phyloP scores from a whole-genome alignment of 2,113 vertebrate species.

The Bufo gargarizans region DNA sequence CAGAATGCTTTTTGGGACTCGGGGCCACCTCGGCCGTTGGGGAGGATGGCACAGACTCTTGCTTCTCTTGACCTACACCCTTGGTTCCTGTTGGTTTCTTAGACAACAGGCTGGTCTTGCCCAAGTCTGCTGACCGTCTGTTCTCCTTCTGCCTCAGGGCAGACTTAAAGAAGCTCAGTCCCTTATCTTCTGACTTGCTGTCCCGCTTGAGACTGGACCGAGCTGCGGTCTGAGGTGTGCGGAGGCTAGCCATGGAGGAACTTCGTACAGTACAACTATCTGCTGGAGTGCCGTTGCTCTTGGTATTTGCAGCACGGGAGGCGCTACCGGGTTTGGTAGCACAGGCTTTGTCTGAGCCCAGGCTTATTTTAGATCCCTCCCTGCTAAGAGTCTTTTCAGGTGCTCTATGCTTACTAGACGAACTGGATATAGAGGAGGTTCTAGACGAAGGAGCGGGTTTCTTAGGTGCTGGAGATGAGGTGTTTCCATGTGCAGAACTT shows the following conservation, averaged over 20 bases:
- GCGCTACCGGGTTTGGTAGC: conserved; percentile 68
- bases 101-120: conserved; percentile 84
- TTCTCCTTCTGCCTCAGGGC: conserved; percentile 94
- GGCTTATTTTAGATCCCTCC: conserved; percentile 84
- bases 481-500: conserved; percentile 70
- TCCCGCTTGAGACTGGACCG: conserved; percentile 81
- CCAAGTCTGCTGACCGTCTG: conserved; percentile 89
- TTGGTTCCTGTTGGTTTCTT: conserved; percentile 82
- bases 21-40: conserved; percentile 73
- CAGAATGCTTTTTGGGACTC: conserved; percentile 82
- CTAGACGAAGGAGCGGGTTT: conserved; percentile 67
- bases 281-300: conserved; percentile 65
- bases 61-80: conserved; percentile 64
- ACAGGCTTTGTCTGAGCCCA: conserved; percentile 75
- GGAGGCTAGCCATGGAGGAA: conserved; percentile 91
- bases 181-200: conserved; percentile 94
- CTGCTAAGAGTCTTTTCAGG: conserved; percentile 83
- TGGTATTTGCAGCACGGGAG: conserved; percentile 72
- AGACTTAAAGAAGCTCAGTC: conserved; percentile 92
- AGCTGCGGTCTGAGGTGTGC: conserved; percentile 76
- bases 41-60: conserved; percentile 57
- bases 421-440: conserved; percentile 51
- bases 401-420: conserved; percentile 76
- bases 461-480: conserved; percentile 74
- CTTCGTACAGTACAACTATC: conserved; percentile 83